Evolutionary conservation across 2,797 vertebrate species (phyloP), one percentile per base, ranked within the genome.

Genomic region (Gallinago solitaria): DNA sequence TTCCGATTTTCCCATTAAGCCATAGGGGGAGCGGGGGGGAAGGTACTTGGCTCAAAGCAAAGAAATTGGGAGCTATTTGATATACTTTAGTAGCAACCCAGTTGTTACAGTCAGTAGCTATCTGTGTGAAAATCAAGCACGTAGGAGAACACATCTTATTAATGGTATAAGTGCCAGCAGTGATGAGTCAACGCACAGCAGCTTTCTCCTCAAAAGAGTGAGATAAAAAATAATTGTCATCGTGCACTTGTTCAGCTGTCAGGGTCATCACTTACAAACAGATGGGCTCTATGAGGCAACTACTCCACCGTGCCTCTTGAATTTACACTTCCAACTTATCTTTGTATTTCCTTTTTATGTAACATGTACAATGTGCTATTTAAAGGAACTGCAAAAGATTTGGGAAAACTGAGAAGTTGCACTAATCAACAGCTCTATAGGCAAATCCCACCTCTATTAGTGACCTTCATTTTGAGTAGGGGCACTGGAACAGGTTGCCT

Each of bases 1-100:
- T 94, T 90, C 91, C 60, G 83, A 79, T 94, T 87, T 95, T 93
- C 67, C 74, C 15, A 25, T 94, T 82, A 73, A 89, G 56, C 68
- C 16, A 16, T 70, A 67, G 41, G 14, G 15, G 1, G 4, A n/a
- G n/a, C n/a, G 51, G 20, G 4, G 0, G 4, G 15, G 39, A 69
- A 60, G 24, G 32, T 57, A 12, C 28, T 93, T 63, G 30, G 15
- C 68, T 94, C 39, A 83, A 77, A 90, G 74, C 6, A 9, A 83
- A 90, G 59, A 83, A 82, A 57, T 16, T 64, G 33, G 33, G 70
- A 95, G 77, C 21, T 80, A 5, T 80, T 87, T 79, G 30, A 60
- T n/a, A 6, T 3, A 25, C 14, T 63, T 79, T 64, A 74, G 88
- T 35, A 92, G 76, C 73, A 87, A 65, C 25, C 41, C 50, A 33